phyloP scores from a whole-genome alignment of 1,140 invertebrate species.

The Drosophila orena region DNA sequence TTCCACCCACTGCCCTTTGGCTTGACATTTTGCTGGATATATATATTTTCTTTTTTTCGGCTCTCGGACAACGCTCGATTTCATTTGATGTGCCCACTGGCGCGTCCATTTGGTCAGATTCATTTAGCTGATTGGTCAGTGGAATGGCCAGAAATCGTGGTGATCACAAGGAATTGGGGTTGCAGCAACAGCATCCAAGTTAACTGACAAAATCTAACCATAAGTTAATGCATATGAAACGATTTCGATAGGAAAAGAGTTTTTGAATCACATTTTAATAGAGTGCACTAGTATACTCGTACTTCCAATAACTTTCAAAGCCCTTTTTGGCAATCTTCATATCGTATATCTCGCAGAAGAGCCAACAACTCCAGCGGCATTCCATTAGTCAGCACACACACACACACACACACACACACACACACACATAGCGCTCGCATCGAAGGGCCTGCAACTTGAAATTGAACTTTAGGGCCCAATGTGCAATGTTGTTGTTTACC shows the following conservation, averaged over 20 bases:
- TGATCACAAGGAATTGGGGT: neutral
- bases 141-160: slow-evolving; percentile 2
- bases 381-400: slow-evolving; percentile 22
- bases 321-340: slow-evolving; percentile 2
- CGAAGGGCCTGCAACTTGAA: neutral
- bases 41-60: slow-evolving; percentile 5
- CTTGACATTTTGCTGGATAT: slow-evolving; percentile 61
- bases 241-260: too few species aligned
- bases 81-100: slow-evolving; percentile 71
- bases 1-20: slow-evolving; percentile 13
- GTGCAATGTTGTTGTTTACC: slow-evolving; percentile 56
- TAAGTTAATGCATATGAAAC: too few species aligned
- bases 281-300: too few species aligned
- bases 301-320: too few species aligned
- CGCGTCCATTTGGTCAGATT: slow-evolving; percentile 60
- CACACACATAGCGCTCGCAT: too few species aligned
- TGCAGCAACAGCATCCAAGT: neutral
- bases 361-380: neutral
- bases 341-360: neutral
- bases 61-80: slow-evolving; percentile 64
- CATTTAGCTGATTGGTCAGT: slow-evolving; percentile 73
- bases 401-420: too few species aligned
- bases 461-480: slow-evolving; percentile 1
- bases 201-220: too few species aligned
- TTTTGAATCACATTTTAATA: neutral